A percentile compares a stretch with the other conserved stretches of the same genome.
Evolutionary conservation across 2,797 vertebrate species (phyloP).

Genomic region (Gobionotothen gibberifrons): DNA sequence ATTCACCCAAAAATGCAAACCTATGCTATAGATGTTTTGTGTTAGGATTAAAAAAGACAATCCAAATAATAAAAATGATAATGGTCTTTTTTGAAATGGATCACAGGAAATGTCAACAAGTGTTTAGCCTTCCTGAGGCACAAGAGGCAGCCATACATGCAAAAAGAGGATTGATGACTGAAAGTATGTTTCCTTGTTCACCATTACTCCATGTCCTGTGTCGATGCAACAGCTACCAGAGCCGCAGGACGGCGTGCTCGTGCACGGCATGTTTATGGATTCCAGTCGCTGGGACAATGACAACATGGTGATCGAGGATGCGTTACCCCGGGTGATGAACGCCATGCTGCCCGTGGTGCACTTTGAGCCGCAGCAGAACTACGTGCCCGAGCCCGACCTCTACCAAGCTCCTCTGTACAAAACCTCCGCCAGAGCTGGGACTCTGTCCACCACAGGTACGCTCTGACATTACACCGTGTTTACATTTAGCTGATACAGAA

Average conservation of each 20-base stretch:
- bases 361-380: conserved; percentile 89
- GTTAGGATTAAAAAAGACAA: too few species aligned
- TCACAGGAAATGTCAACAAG: too few species aligned
- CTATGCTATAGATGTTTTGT: too few species aligned
- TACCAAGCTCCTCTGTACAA: conserved; percentile 88
- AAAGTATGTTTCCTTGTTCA: not conserved
- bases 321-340: conserved; percentile 83
- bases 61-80: too few species aligned
- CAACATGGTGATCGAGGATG: conserved; percentile 85
- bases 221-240: conserved; percentile 79
- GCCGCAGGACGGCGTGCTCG: conserved; percentile 83
- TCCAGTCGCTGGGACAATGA: conserved; percentile 84
- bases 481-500: not conserved
- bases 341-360: conserved; percentile 86
- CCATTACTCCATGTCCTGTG: conserved; percentile 1
- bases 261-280: conserved; percentile 89
- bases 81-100: too few species aligned
- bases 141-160: not conserved
- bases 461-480: not conserved
- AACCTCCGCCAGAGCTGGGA: conserved; percentile 86
- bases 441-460: conserved; percentile 86
- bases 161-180: not conserved
- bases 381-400: conserved; percentile 69
- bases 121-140: not conserved
- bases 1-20: too few species aligned